Evolutionary conservation across 2,113 vertebrate genomes (phyloP), one percentile per base, ranked within the genome.

Genomic region (Butorides virescens): DNA sequence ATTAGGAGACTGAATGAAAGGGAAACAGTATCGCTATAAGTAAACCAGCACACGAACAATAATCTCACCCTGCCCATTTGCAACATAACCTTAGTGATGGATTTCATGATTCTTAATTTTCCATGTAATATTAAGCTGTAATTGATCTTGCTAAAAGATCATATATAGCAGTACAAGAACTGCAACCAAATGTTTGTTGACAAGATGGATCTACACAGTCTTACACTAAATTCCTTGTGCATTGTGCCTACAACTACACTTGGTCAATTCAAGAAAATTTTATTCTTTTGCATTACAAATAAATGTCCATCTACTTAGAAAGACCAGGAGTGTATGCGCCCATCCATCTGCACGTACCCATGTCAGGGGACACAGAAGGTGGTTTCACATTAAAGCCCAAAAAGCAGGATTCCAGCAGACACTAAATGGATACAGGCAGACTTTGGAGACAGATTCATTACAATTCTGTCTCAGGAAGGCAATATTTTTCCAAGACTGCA

Each of bases 41-140:
- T 86, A 96, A 92, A 84, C 50, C 56, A 50, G 55, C 19, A 27
- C 63, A 9, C n/a, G 67, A 92, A 86, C 74, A 86, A 42, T 26
- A 58, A 59, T 49, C 86, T 59, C 90, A 70, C 70, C 53, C 30
- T 72, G 58, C 20, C 82, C 75, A 77, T 49, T 72, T 71, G 7
- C 73, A 75, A 36, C 8, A 17, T 30, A 86, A 71, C 39, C 49
- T 61, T 26, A 44, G 47, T 39, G 87, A 90, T 65, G 22, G 56
- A 87, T 94, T 91, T 55, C 15, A 44, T 93, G 90, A 82, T 16
- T 85, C 58, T 42, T 93, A 76, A 82, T 93, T 92, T 88, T 59
- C 88, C 13, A 0, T 15, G 50, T 68, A 91, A 87, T 66, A 91
- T 52, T 82, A 86, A 88, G 36, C 71, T 70, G 53, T 29, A 93